Evolutionary conservation across 37 sponge, comb jelly and placozoan genomes (phyloP), one percentile per base, ranked within the genome.

Genomic region (Cliona cf. orientalis): DNA sequence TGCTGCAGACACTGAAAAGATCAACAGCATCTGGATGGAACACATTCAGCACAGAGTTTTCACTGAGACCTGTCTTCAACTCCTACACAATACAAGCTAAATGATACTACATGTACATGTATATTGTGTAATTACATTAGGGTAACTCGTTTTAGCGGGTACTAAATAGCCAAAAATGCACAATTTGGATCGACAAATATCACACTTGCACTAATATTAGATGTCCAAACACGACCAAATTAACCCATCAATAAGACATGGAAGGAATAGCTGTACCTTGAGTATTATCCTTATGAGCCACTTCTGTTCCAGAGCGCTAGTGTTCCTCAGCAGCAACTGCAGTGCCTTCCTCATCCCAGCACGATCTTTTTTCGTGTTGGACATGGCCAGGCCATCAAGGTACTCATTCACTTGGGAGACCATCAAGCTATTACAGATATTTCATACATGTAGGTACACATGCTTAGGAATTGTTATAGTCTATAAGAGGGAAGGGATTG

Each of bases 261-360:
- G n/a, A n/a, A n/a, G n/a, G n/a, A n/a, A n/a, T 22, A 46, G 23
- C 40, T 4, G 37, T 49, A 88, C 89, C 76, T 95, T 91, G 70
- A 97, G 80, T 26, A 97, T 94, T n/a, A 97, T 94, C n/a, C 98
- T 89, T 49, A 94, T 95, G 40, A 97, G 93, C 98, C 98, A 97
- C 43, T 97, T 97, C 87, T 92, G 98, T 45, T 97, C 90, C 43
- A 94, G 12, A 28, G 98, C 95, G 62, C 87, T 84, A 21, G 93
- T 94, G 76, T 92, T 91, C 66, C 90, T 76, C n/a, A 95, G 75
- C 39, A 89, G 74, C 64, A 80, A 65, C 81, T 87, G 90, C 26
- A 97, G 69, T 9, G 86, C 72, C 37, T 87, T 88, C 76, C 90
- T 92, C 69, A 95, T 76, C 0, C 81, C 93, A 17, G 71, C 76